Conservation (phyloP, 2,888 invertebrate genomes). For the Lysandra coridon region DNA sequence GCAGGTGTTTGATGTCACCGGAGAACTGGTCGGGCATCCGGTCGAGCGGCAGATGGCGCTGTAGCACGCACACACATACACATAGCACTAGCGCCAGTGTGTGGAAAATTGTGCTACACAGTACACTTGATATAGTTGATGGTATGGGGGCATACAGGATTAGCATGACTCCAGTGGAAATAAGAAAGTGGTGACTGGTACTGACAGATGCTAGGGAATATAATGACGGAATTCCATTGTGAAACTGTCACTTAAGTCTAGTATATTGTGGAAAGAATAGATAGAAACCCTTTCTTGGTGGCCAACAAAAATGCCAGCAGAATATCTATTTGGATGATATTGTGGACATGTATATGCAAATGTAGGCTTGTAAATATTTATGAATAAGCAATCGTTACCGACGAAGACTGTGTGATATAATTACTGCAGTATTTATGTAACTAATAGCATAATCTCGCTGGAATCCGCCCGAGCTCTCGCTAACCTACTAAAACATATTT, state of each 20-base stretch:
- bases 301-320: neutral
- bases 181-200: neutral
- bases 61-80: slow-evolving; percentile 44
- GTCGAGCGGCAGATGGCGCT: slow-evolving; percentile 73
- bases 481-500: slow-evolving; percentile 81
- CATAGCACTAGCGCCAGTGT: neutral
- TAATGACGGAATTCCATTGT: too few relatives aligned
- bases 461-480: slow-evolving; percentile 76
- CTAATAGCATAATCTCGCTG: slow-evolving; percentile 71
- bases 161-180: neutral
- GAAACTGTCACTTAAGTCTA: too few relatives aligned
- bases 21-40: slow-evolving; percentile 78
- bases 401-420: slow-evolving; percentile 38
- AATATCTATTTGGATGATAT: neutral
- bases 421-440: slow-evolving; percentile 67
- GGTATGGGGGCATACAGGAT: neutral
- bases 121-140: neutral
- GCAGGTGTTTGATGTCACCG: slow-evolving; percentile 74
- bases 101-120: neutral
- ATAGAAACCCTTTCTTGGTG: too few relatives aligned
- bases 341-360: neutral
- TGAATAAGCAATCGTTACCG: neutral
- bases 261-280: too few relatives aligned
- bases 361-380: neutral
- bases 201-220: neutral